Evolutionary conservation across 2,888 invertebrate genomes (phyloP).

Genomic region (Pristionchus maxplancki): DNA sequence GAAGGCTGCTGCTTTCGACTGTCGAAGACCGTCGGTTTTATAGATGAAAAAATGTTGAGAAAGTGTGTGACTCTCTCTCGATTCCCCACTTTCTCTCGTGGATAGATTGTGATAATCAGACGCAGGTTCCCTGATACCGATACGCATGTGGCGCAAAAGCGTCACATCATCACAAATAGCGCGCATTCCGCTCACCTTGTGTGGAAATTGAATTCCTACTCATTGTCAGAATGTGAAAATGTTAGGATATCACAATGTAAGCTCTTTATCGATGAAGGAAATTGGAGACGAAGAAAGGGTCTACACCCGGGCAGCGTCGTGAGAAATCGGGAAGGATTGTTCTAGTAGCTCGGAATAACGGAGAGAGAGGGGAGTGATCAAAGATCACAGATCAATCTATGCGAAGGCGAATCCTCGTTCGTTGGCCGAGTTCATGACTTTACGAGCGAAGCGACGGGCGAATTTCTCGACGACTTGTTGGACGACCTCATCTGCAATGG

Average conservation of each 20-base stretch:
- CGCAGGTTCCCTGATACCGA: not conserved
- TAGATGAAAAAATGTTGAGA: not conserved
- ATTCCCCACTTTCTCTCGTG: not conserved
- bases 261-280: constrained; percentile 35
- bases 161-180: not conserved
- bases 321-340: not conserved
- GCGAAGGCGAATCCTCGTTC: constrained; percentile 45
- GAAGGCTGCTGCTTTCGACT: not conserved
- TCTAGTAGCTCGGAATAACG: constrained; percentile 29
- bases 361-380: not conserved
- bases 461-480: constrained; percentile 17
- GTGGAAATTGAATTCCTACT: not conserved
- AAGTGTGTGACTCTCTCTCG: not conserved
- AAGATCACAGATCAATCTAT: constrained; percentile 44
- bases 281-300: not conserved
- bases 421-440: constrained; percentile 21
- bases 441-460: constrained; percentile 45
- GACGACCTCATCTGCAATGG: constrained; percentile 24
- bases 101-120: not conserved
- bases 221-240: not conserved
- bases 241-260: not conserved
- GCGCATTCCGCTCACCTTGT: not conserved
- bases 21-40: not conserved
- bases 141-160: constrained; percentile 3
- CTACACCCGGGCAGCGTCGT: constrained; percentile 12